A percentile compares a stretch with the other conserved stretches of the same genome.
Evolutionary conservation across 2,113 vertebrate species (phyloP).

Genomic region (Butastur rufipennis): DNA sequence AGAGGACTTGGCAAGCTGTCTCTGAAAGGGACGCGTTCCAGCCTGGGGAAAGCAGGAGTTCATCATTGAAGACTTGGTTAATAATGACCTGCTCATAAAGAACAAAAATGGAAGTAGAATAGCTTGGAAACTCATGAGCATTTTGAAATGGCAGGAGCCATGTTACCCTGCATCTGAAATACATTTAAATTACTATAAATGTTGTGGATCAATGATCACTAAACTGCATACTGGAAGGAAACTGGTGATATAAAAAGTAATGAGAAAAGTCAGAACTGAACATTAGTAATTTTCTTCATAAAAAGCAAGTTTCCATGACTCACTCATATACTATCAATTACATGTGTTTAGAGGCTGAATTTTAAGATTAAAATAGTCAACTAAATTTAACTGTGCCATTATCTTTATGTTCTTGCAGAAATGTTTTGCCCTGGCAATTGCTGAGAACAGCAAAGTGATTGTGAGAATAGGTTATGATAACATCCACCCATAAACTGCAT

Average conservation of each 20-base stretch:
- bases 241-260: conserved; percentile 24
- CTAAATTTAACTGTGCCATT: conserved; percentile 40
- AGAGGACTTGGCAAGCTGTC: not conserved
- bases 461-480: not conserved
- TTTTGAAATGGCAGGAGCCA: not conserved
- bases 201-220: not conserved
- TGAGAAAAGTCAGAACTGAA: conserved; percentile 2
- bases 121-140: not conserved
- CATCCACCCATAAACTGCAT: not conserved
- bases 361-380: conserved; percentile 36
- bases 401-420: conserved; percentile 9
- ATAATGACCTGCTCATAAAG: not conserved
- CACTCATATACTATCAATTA: conserved; percentile 20
- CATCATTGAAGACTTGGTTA: not conserved
- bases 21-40: not conserved
- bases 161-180: not conserved
- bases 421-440: not conserved
- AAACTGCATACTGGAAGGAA: not conserved
- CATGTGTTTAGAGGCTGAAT: conserved; percentile 8
- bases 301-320: conserved; percentile 53
- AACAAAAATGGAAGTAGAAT: not conserved
- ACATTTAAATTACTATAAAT: not conserved
- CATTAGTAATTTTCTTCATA: conserved; percentile 41
- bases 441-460: not conserved
- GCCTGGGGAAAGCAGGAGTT: not conserved